A percentile compares a stretch with the other conserved stretches of the same genome.
Conservation (phyloP, 2,888 invertebrate species). For the Heliconius erato region DNA sequence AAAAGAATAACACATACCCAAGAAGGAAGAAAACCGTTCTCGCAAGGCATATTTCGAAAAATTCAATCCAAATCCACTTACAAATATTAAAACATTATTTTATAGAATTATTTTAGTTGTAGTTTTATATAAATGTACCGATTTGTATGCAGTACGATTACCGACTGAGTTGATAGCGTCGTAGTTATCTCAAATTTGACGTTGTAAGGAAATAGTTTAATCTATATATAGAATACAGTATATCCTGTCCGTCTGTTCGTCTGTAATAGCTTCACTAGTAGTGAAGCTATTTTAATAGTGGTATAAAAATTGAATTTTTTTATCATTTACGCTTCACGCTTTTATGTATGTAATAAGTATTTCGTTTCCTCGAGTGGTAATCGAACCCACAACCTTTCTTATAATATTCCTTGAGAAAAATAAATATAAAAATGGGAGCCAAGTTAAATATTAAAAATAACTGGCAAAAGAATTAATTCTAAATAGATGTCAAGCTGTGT, state of each 20-base stretch:
- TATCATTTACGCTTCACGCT: not conserved
- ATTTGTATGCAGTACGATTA: conserved; percentile 13
- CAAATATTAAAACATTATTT: not conserved
- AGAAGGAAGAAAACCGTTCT: conserved; percentile 14
- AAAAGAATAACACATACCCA: conserved; percentile 19
- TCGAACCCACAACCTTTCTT: no score
- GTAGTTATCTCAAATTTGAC: conserved; percentile 25
- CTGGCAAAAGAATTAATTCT: not conserved
- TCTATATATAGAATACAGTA: conserved; percentile 1
- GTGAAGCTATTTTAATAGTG: not conserved
- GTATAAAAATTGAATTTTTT: not conserved
- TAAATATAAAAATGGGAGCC: not conserved
- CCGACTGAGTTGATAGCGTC: conserved; percentile 28
- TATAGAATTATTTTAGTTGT: not conserved
- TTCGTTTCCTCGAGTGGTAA: no score
- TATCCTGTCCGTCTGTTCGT: conserved; percentile 24
- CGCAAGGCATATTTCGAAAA: conserved; percentile 14
- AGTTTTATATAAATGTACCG: not conserved
- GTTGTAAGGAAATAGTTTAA: conserved; percentile 15
- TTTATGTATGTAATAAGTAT: no score
- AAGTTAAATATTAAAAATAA: not conserved
- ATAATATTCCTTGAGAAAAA: no score
- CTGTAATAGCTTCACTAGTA: not conserved
- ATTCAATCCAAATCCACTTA: not conserved
- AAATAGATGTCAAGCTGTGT: not conserved